Evolutionary conservation across 2,888 invertebrate genomes (phyloP).

Genomic region (Muscina levida): DNA sequence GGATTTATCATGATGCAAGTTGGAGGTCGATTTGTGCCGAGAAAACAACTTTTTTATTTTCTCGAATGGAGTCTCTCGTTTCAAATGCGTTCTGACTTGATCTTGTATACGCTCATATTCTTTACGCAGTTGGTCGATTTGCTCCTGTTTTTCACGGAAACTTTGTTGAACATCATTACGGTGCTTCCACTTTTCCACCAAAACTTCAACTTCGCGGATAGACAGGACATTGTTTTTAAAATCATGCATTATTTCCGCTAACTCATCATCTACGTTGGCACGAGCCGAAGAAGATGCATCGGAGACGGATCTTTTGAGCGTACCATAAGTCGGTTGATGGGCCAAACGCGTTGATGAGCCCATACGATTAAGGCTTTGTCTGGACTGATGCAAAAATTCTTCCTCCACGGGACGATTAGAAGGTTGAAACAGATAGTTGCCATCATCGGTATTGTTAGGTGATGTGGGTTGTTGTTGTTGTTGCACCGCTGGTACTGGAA

Average conservation of each 20-base stretch:
- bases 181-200: slow-evolving; percentile 93
- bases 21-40: slow-evolving; percentile 81
- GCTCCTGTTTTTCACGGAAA: slow-evolving; percentile 91
- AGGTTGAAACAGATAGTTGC: slow-evolving; percentile 78
- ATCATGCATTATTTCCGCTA: slow-evolving; percentile 92
- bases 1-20: slow-evolving; percentile 70
- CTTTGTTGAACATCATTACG: slow-evolving; percentile 93
- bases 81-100: slow-evolving; percentile 87
- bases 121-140: slow-evolving; percentile 88
- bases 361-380: slow-evolving; percentile 69
- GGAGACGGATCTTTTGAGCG: slow-evolving; percentile 78
- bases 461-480: slow-evolving; percentile 77
- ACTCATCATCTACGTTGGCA: slow-evolving; percentile 84
- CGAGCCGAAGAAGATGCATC: slow-evolving; percentile 76
- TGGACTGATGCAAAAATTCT: slow-evolving; percentile 68
- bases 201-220: slow-evolving; percentile 90
- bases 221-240: slow-evolving; percentile 94
- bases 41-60: slow-evolving; percentile 88
- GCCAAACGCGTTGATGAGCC: slow-evolving; percentile 69
- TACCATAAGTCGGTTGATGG: slow-evolving; percentile 72
- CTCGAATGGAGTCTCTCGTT: slow-evolving; percentile 90
- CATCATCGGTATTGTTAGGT: slow-evolving; percentile 77
- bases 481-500: slow-evolving; percentile 80
- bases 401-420: slow-evolving; percentile 78
- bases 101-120: slow-evolving; percentile 92